A percentile compares a stretch with the other conserved stretches of the same genome.
phyloP scores from a whole-genome alignment of 2,113 vertebrate species.

The Perccottus glenii region DNA sequence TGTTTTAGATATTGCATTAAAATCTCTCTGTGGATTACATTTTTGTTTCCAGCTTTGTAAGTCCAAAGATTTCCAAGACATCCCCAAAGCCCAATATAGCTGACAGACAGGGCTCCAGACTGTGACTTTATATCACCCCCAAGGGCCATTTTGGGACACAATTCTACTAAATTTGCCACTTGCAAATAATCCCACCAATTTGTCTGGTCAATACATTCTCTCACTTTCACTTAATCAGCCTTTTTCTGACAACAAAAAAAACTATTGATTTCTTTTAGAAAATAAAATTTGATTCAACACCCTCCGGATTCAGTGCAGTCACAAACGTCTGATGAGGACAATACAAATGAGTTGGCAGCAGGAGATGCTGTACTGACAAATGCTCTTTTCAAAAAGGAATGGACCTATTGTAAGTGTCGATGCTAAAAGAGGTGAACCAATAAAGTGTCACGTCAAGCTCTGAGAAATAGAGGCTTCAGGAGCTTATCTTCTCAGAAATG shows the following conservation, averaged over 20 bases:
- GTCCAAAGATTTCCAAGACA: background rate
- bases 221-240: slow-evolving; percentile 4
- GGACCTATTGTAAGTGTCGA: background rate
- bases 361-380: background rate
- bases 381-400: background rate
- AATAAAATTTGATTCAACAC: background rate
- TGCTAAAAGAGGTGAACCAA: background rate
- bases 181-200: slow-evolving; percentile 8
- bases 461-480: no score
- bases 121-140: slow-evolving; percentile 1
- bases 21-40: background rate
- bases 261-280: slow-evolving; percentile 2
- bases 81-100: background rate
- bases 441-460: no score
- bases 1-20: background rate
- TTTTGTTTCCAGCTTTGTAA: background rate
- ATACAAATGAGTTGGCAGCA: background rate
- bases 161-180: slow-evolving; percentile 9
- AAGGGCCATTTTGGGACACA: background rate
- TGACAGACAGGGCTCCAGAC: background rate
- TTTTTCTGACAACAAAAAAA: background rate
- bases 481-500: no score
- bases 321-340: background rate
- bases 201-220: slow-evolving; percentile 7
- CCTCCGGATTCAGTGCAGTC: background rate